Evolutionary conservation across 2,797 vertebrate species (phyloP), one percentile per base, ranked within the genome.

Genomic region (Syndactyla subalaris): DNA sequence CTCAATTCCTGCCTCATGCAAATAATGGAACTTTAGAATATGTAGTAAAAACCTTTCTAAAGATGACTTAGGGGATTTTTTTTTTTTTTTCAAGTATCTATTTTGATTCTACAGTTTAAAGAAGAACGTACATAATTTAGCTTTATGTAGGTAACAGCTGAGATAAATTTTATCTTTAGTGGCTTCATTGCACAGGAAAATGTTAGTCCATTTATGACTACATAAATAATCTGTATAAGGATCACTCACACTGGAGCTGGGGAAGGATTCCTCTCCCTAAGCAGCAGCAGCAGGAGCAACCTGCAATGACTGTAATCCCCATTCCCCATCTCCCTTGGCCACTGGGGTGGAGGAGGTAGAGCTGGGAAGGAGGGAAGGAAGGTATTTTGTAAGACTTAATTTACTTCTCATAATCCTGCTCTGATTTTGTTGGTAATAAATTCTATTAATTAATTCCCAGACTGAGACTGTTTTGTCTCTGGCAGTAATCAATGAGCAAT

Each of bases 261-360:
- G 4, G 12, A 49, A 32, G 0, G 1, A 23, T 24, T 34, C 10
- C 15, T 59, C 16, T 59, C 6, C 29, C 21, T 13, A 7, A 7
- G 30, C 17, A 54, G n/a, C 46, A 39, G 17, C 52, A 39, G 17
- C 16, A 34, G 52, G 20, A 66, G 6, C 4, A 51, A 17, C 0
- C 0, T 22, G 29, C 18, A 5, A 14, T 21, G 38, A 45, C 23
- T 16, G 14, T 12, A 34, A 19, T 2, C 7, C 4, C 10, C 4
- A 1, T 15, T 78, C 17, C 21, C 17, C 21, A 15, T 54, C 21
- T 34, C 18, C 12, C 18, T 57, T 8, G 39, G 21, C 24, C 39
- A 26, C 30, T 46, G 34, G 12, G 14, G 58, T 20, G 27, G 6
- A 59, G 20, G 8, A 67, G 9, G 14, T 11, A 67, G 46, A 59